Percentiles rank a stretch among this genome's conserved stretches.
Conservation (phyloP, 2,113 vertebrate species). For the Pelusios castaneus region DNA sequence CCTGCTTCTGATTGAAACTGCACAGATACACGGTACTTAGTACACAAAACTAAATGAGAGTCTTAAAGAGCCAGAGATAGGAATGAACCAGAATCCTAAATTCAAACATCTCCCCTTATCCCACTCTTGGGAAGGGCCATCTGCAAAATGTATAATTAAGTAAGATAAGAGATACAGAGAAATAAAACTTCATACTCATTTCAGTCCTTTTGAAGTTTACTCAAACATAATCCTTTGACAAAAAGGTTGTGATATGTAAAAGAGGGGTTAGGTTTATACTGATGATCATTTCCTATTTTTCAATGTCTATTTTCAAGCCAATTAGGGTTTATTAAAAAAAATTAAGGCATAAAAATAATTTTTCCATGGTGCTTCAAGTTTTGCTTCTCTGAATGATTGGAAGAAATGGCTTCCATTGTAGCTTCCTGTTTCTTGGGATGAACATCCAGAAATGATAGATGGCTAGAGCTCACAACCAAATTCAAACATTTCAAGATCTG, state of each 20-base stretch:
- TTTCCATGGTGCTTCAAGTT: conserved; percentile 38
- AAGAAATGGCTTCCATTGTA: neutral
- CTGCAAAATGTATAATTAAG: neutral
- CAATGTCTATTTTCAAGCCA: conserved; percentile 25
- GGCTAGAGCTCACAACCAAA: neutral
- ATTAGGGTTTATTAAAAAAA: conserved; percentile 21
- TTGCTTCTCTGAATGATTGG: conserved; percentile 13
- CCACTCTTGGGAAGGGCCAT: neutral
- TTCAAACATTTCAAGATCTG: neutral
- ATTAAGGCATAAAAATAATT: neutral
- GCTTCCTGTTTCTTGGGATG: neutral
- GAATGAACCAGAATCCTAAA: neutral
- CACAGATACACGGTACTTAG: conserved; percentile 47
- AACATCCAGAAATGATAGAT: neutral
- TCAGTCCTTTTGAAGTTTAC: conserved; percentile 40
- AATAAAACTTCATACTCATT: neutral
- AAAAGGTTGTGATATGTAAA: neutral
- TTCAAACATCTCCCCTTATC: neutral
- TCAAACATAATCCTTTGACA: neutral
- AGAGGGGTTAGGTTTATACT: neutral
- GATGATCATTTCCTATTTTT: conserved; percentile 32
- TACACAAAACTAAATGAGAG: neutral
- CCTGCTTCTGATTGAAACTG: conserved; percentile 84
- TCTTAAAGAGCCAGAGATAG: neutral
- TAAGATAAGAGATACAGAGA: conserved; percentile 2